Evolutionary conservation across 2,888 invertebrate species (phyloP), one percentile per base, ranked within the genome.

Genomic region (Mystacides longicornis): DNA sequence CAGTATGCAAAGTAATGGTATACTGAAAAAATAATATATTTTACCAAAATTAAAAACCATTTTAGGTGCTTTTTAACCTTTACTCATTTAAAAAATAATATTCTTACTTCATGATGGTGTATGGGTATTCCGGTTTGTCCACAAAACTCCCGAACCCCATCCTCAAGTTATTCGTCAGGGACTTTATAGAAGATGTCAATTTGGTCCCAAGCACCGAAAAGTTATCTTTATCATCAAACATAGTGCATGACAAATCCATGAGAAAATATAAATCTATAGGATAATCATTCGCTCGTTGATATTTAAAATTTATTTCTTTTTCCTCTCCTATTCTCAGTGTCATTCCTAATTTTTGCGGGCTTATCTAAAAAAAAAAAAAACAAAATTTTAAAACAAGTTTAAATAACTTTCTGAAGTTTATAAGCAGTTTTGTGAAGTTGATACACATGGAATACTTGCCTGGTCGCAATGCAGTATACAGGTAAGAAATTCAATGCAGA

Each of bases 181-280:
- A 72, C 55, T 66, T 67, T 80, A 87, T 79, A 1, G 75, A 71
- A 1, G 66, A 58, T 1, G 79, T 80, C 42, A 85, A 68, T 47
- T 73, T 64, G 48, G 67, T 63, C 20, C 79, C 82, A 19, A 82
- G 69, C 14, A 64, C 68, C 57, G 73, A 80, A 2, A 81, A 67
- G 18, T 67, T 67, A 0, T 73, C 69, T 67, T 81, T 82, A 62
- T 86, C 79, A 9, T 67, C 67, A 21, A 68, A 67, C 90, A 91
- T 90, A 1, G 87, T 85, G 11, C 70, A 68, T 0, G 90, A 90
- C 46, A 87, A 72, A 65, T 92, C 91, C 81, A 91, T 83, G 48
- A 92, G 72, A 65, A 88, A 89, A 68, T 92, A 92, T 27, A 92
- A 71, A 70, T 92, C 91, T 0, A 91, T 83, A 0, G 91, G 91